Evolutionary conservation across 2,113 vertebrate species (phyloP).

Genomic region (Aleadryas rufinucha): DNA sequence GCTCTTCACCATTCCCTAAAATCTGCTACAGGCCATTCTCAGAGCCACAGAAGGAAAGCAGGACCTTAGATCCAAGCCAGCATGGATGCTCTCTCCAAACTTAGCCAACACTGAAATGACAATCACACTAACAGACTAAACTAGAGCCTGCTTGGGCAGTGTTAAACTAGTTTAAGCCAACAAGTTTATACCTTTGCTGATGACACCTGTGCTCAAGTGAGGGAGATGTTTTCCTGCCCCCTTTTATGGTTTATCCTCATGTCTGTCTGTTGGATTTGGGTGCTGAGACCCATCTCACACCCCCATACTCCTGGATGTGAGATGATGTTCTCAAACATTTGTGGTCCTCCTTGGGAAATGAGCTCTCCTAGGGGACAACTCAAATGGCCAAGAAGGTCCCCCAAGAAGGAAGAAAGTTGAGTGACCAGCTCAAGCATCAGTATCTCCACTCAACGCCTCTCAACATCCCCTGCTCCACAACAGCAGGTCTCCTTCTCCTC

Average conservation of each 20-base stretch:
- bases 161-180: not conserved
- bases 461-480: not conserved
- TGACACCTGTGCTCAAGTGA: not conserved
- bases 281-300: not conserved
- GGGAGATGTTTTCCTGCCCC: not conserved
- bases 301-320: not conserved
- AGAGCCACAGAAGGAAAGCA: not conserved
- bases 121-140: not conserved
- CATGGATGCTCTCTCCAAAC: fast-evolving
- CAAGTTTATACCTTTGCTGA: not conserved
- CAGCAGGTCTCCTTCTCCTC: not conserved
- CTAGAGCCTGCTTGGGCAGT: not conserved
- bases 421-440: not conserved
- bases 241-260: not conserved
- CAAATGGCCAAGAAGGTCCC: not conserved
- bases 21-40: not conserved
- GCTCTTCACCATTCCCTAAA: not conserved
- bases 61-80: not conserved
- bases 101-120: not conserved
- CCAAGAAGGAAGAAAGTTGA: not conserved
- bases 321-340: not conserved
- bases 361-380: not conserved
- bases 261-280: not conserved
- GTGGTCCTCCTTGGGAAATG: not conserved
- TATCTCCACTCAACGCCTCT: not conserved